Base-by-base conservation (phyloP, 2,888 invertebrate genomes). In the Allolobophora icterica region DNA sequence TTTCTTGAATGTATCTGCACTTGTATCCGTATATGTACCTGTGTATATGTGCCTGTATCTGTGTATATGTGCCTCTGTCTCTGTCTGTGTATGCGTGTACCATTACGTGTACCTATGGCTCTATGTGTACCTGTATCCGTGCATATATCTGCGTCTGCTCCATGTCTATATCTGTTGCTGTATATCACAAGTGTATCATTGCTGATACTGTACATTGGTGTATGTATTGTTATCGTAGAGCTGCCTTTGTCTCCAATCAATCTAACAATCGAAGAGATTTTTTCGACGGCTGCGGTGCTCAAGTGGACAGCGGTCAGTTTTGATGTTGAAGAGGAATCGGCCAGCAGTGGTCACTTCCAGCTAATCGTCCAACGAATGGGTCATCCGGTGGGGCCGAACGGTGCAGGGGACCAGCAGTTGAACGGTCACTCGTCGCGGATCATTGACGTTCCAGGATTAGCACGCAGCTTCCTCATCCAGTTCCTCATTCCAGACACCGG, bases 381-480 rank as follows among this genome's bases (percentile, higher is more conserved):
- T 71, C 71, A 71, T 71, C n/a, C 71, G n/a, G n/a, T 11, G 30
- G 71, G n/a, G 71, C 5, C 71, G n/a, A 71, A 13, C 71, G 13
- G 71, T 1, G 71, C 71, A 8, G 71, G 71, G 17, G 71, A 52
- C 6, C 52, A 52, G 52, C 52, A 71, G 71, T 0, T 71, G 71
- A 71, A 71, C n/a, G 71, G 71, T 71, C 71, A 71, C 71, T 71
- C 71, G 71, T 71, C 71, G 8, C 30, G 71, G 71, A 71, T 71
- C 71, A 71, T 71, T n/a, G 71, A 71, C 1, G 71, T 71, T 2
- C 71, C 71, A 6, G 71, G n/a, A 71, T 5, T 71, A 71, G 71
- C 71, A n/a, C 71, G 71, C 71, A 71, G n/a, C 71, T 71, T 71
- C 71, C 71, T 71, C 71, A n/a, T 71, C 71, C 71, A 71, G 71